A percentile compares a stretch with the other conserved stretches of the same genome.
Conservation (phyloP, 35 echinoderm and acorn worm species). For the Ophioderma brevispina region DNA sequence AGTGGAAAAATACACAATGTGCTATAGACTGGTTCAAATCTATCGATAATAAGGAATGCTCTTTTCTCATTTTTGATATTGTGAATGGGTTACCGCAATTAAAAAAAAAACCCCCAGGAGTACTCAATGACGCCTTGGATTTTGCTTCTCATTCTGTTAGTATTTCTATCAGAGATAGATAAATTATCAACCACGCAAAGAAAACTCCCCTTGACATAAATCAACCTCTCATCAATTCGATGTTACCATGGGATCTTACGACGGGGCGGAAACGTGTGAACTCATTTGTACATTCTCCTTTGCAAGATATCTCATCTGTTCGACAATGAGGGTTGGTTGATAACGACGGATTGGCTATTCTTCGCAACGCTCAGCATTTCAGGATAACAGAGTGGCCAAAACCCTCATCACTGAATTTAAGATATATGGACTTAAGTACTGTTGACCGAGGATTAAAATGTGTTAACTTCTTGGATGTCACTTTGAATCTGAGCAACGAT, state of each 20-base stretch:
- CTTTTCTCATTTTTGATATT: constrained; percentile 15
- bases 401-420: not conserved
- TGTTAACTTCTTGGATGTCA: constrained; percentile 25
- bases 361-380: constrained; percentile 20
- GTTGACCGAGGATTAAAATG: not conserved
- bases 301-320: not conserved
- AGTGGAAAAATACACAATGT: not conserved
- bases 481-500: not conserved
- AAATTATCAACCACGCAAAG: constrained; percentile 1
- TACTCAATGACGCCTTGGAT: not conserved
- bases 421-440: not conserved
- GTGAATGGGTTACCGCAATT: constrained; percentile 14
- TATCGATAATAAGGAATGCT: not conserved
- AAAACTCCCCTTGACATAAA: not conserved
- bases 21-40: constrained; percentile 37
- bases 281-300: not conserved
- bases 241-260: constrained; percentile 17
- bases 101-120: not conserved
- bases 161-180: not conserved
- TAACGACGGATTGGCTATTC: constrained; percentile 57
- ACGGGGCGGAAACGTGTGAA: constrained; percentile 20
- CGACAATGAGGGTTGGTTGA: constrained; percentile 27
- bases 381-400: constrained; percentile 25
- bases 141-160: not conserved
- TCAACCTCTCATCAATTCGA: not conserved